phyloP scores from a whole-genome alignment of 2,113 vertebrate species.

The Macquaria ambigua region DNA sequence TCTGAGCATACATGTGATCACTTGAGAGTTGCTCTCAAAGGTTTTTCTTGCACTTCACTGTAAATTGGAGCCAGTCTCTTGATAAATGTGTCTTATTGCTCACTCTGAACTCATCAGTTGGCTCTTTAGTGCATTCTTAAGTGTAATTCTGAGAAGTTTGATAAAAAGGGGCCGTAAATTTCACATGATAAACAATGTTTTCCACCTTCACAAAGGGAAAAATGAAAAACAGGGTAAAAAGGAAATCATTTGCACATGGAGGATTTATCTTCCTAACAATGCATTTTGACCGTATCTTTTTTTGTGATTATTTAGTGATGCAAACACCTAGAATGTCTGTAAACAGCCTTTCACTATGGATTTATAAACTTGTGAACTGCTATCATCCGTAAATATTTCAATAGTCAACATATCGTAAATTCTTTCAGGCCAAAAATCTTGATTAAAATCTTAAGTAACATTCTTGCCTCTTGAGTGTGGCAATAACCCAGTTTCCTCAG shows the following conservation, averaged over 20 bases:
- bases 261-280: too few species aligned
- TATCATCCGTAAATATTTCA: not conserved
- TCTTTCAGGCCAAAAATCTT: not conserved
- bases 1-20: not conserved
- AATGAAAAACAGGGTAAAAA: too few species aligned
- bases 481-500: slow-evolving; percentile 21
- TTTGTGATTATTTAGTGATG: too few species aligned
- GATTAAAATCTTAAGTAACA: not conserved
- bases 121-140: not conserved
- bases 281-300: not conserved
- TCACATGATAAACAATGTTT: not conserved
- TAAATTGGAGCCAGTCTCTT: not conserved
- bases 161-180: not conserved
- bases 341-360: not conserved
- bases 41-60: too few species aligned
- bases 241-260: too few species aligned
- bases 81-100: too few species aligned
- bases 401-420: not conserved
- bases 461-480: slow-evolving; percentile 5
- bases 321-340: not conserved
- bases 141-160: not conserved
- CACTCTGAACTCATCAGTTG: too few species aligned
- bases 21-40: too few species aligned
- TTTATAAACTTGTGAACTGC: not conserved
- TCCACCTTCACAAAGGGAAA: too few species aligned